Evolutionary conservation across 2,888 invertebrate species (phyloP).

Genomic region (Pogonocherus hispidulus): DNA sequence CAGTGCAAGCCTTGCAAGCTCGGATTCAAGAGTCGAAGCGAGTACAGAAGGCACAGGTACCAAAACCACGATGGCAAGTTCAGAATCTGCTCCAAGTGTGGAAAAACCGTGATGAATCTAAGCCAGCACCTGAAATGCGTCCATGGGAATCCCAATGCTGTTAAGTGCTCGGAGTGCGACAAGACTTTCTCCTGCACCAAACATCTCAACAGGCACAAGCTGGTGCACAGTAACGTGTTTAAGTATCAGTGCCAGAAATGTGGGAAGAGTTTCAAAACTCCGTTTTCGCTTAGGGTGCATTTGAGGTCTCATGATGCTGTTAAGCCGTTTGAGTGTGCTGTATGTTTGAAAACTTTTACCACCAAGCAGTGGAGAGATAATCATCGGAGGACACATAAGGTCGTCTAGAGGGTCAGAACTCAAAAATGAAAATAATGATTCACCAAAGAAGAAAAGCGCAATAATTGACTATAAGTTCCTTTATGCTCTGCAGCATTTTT

Average conservation of each 20-base stretch:
- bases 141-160: constrained; percentile 41
- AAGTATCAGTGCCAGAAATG: constrained; percentile 69
- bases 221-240: constrained; percentile 67
- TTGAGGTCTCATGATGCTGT: constrained; percentile 51
- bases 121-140: constrained; percentile 42
- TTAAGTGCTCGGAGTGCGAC: constrained; percentile 48
- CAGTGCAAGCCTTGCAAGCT: constrained; percentile 41
- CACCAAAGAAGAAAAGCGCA: no score
- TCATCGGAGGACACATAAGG: constrained; percentile 69
- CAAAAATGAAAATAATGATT: no score
- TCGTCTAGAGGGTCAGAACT: no score
- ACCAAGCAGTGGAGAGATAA: constrained; percentile 62
- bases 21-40: constrained; percentile 42
- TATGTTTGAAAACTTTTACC: constrained; percentile 63
- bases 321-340: constrained; percentile 58
- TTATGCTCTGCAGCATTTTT: no score
- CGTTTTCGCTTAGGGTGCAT: constrained; percentile 51
- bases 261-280: constrained; percentile 66
- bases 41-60: constrained; percentile 43
- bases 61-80: constrained; percentile 41
- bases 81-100: constrained; percentile 65
- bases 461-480: no score
- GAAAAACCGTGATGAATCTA: constrained; percentile 54
- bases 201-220: constrained; percentile 48
- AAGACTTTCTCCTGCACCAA: constrained; percentile 51